These are phyloP conservation scores for Tetramorium bicarinatum DNA, from an alignment of 2,888 invertebrate species.

Conservation along the genomic window DNA sequence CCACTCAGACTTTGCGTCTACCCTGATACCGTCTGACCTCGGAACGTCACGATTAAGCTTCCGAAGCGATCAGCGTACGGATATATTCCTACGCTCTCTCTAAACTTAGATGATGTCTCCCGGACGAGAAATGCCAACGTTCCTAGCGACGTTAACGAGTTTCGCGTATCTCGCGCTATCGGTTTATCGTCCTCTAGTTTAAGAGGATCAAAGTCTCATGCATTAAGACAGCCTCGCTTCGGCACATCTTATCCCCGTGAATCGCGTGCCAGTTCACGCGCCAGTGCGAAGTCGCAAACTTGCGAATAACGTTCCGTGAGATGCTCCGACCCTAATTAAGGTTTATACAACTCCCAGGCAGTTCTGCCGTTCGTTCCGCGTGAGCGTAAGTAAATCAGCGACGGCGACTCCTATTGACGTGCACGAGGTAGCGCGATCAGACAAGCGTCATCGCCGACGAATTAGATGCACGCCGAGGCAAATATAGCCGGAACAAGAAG, in stretches of 20 bases:
- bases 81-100: constrained; percentile 80
- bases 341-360: background rate
- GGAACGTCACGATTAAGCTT: constrained; percentile 81
- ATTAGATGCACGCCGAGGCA: constrained; percentile 70
- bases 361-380: constrained; percentile 12
- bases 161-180: constrained; percentile 59
- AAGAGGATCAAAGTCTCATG: background rate
- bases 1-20: constrained; percentile 67
- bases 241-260: background rate
- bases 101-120: constrained; percentile 80
- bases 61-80: constrained; percentile 69
- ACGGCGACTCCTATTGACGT: constrained; percentile 48
- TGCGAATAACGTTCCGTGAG: background rate
- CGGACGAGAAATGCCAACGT: constrained; percentile 67
- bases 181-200: constrained; percentile 46
- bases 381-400: constrained; percentile 62
- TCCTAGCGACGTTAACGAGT: constrained; percentile 57
- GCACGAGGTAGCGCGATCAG: constrained; percentile 52
- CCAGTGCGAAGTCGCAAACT: background rate
- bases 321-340: constrained; percentile 19
- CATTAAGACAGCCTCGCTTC: background rate
- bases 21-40: constrained; percentile 82
- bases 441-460: constrained; percentile 72
- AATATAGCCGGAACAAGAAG: constrained; percentile 81
- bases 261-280: background rate